Evolutionary conservation across 2,797 vertebrate genomes (phyloP).

Genomic region (Crypturellus tataupa): DNA sequence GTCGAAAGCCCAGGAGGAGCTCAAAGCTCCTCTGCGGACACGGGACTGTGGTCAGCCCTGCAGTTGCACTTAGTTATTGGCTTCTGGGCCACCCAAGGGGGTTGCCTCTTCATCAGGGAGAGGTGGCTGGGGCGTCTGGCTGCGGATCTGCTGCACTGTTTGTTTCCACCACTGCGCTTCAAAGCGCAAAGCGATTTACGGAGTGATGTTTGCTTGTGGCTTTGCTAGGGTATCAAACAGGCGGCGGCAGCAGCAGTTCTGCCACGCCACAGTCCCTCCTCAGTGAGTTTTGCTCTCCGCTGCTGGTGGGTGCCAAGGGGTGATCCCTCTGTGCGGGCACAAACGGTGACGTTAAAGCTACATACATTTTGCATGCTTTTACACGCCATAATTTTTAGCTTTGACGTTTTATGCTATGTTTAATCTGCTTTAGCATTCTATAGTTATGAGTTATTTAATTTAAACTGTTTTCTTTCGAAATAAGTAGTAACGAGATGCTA

Average conservation of each 20-base stretch:
- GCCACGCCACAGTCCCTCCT: background rate
- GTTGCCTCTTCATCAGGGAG: background rate
- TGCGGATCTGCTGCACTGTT: no score
- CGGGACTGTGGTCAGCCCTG: background rate
- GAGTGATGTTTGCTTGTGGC: background rate
- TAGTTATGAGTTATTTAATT: background rate
- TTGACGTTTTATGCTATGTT: background rate
- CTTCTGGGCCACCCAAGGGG: background rate
- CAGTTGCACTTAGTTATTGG: background rate
- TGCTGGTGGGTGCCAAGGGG: background rate
- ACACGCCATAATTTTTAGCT: accelerated
- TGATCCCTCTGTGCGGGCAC: background rate
- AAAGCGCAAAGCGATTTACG: background rate
- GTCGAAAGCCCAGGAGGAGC: background rate
- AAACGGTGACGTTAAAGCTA: background rate
- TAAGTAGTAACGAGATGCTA: background rate
- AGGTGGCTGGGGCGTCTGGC: background rate
- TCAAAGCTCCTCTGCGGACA: background rate
- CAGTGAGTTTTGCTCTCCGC: background rate
- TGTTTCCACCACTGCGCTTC: background rate
- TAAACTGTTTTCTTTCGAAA: background rate
- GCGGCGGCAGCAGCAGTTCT: background rate
- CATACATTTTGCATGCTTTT: accelerated
- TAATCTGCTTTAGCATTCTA: accelerated
- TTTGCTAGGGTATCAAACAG: background rate